Percentiles rank a stretch among this genome's conserved stretches.
Conservation (phyloP, 2,113 vertebrate species). For the Macquaria ambigua region DNA sequence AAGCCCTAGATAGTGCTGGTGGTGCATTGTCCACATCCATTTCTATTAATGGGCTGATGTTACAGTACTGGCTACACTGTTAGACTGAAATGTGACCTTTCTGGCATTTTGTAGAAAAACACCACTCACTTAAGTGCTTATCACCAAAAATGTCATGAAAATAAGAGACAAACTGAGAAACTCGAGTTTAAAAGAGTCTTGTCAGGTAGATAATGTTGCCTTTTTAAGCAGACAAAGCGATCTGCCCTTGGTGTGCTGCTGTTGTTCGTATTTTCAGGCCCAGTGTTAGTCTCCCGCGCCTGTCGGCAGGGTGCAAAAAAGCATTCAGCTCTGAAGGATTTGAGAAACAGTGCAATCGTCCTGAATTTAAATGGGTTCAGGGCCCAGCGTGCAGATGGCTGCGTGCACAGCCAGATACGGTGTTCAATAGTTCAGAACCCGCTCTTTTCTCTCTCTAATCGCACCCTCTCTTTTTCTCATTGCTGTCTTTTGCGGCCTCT, state of each 20-base stretch:
- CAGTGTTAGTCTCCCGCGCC: conserved; percentile 31
- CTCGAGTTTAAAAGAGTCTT: background rate
- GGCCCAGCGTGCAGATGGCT: conserved; percentile 64
- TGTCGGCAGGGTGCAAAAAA: conserved; percentile 55
- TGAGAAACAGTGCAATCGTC: conserved; percentile 74
- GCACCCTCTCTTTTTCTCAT: conserved; percentile 58
- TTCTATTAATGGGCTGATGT: background rate
- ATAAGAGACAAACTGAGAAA: background rate
- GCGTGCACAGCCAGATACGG: conserved; percentile 61
- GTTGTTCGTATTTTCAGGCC: conserved; percentile 38
- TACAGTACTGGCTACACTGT: background rate
- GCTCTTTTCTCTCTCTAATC: conserved; percentile 56
- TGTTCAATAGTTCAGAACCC: conserved; percentile 65
- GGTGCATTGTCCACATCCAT: background rate
- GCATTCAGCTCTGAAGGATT: conserved; percentile 75
- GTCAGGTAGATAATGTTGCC: conserved; percentile 39
- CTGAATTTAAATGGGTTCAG: conserved; percentile 77
- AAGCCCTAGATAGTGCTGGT: background rate
- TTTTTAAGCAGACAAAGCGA: conserved; percentile 55
- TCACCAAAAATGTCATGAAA: conserved; percentile 18
- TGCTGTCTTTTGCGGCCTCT: conserved; percentile 50
- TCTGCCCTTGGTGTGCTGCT: conserved; percentile 28
- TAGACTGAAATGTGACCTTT: conserved; percentile 2
- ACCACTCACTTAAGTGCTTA: background rate
- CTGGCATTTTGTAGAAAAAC: background rate